These are phyloP conservation scores for Eonycteris spelaea DNA, from an alignment of 2,113 vertebrate species.

Conservation along the genomic window DNA sequence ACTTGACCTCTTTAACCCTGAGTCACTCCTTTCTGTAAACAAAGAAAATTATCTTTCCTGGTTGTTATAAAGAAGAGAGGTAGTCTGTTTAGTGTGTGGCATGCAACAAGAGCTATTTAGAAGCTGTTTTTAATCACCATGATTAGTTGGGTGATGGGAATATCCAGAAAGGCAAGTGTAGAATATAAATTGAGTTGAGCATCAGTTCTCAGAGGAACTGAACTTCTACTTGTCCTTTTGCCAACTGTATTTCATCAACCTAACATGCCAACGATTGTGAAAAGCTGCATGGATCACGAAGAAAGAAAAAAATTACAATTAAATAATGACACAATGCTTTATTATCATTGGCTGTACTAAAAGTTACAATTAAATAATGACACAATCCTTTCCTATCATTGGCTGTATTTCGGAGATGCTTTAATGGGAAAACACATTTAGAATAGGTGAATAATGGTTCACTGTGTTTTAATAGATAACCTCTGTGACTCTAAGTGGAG, in stretches of 20 bases:
- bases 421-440: not conserved
- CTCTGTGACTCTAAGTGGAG: not conserved
- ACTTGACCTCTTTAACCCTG: not conserved
- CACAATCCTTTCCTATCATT: not conserved
- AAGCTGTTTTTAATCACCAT: not conserved
- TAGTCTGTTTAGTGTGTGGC: not conserved
- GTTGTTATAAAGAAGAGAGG: not conserved
- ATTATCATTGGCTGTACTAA: not conserved
- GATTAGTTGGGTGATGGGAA: not conserved
- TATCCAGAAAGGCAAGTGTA: not conserved
- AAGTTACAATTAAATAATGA: rapidly evolving
- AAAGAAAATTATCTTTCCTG: not conserved
- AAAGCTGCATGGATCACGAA: not conserved
- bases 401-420: not conserved
- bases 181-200: not conserved
- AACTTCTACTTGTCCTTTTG: not conserved
- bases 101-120: not conserved
- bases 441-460: not conserved
- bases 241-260: not conserved
- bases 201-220: not conserved
- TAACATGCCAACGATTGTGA: not conserved
- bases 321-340: not conserved
- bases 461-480: not conserved
- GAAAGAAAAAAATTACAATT: not conserved
- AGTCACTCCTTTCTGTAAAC: not conserved